Percentiles rank a stretch among this genome's conserved stretches.
Conservation (phyloP, 2,113 vertebrate genomes). For the Pseudolaguvia tuberculata region DNA sequence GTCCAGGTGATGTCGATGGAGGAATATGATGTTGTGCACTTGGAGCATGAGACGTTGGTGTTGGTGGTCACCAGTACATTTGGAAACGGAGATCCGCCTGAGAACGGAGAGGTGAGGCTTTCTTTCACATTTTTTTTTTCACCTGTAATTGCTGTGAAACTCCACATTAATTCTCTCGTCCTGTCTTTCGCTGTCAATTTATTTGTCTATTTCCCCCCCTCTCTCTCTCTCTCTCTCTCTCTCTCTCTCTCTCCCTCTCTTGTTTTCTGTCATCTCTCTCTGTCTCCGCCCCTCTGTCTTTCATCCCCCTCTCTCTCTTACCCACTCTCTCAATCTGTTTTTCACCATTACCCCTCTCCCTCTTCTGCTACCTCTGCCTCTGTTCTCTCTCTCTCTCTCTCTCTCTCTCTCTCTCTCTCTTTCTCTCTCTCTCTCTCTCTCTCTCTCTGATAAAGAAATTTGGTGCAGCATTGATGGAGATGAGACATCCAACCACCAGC, state of each 20-base stretch:
- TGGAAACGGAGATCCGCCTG: conserved; percentile 92
- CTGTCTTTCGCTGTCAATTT: too few species aligned
- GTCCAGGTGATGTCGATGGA: conserved; percentile 90
- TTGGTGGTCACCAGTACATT: conserved; percentile 94
- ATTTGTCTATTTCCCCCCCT: not conserved
- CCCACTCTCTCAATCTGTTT: not conserved
- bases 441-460: conserved; percentile 77
- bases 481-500: conserved; percentile 88
- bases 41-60: conserved; percentile 91
- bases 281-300: not conserved
- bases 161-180: not conserved
- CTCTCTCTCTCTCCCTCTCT: not conserved
- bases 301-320: too few species aligned
- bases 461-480: conserved; percentile 90
- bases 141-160: not conserved
- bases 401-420: not conserved
- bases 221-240: not conserved
- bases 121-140: not conserved
- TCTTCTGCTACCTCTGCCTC: not conserved
- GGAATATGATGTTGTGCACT: conserved; percentile 89
- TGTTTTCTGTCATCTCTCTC: not conserved
- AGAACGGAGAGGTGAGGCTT: conserved; percentile 86
- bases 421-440: not conserved
- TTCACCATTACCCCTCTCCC: too few species aligned
- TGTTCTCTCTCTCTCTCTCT: not conserved